These are phyloP conservation scores for Astropecten irregularis DNA, from an alignment of 53 echinoderm and acorn worm species.

Conservation along the genomic window DNA sequence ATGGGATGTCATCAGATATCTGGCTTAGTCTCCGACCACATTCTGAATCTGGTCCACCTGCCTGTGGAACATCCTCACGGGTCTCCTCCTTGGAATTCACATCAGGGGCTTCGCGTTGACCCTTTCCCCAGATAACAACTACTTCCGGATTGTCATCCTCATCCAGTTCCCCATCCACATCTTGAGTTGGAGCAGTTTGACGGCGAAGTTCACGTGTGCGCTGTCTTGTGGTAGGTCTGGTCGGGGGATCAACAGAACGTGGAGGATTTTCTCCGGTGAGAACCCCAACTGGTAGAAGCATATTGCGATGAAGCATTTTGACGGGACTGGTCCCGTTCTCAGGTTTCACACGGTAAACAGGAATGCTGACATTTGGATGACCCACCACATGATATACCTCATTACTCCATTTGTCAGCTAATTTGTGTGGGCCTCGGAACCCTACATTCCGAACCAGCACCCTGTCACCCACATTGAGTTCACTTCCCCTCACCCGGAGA, in stretches of 20 bases:
- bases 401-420: constrained; percentile 22
- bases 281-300: constrained; percentile 17
- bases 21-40: too few species aligned
- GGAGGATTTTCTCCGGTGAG: not conserved
- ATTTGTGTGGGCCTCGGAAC: constrained; percentile 21
- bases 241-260: not conserved
- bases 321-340: constrained; percentile 3
- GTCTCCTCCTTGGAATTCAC: too few species aligned
- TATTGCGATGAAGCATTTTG: constrained; percentile 28
- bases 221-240: not conserved
- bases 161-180: too few species aligned
- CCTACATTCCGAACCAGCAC: constrained; percentile 36
- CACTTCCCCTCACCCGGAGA: constrained; percentile 7
- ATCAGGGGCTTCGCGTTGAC: too few species aligned
- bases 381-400: not conserved
- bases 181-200: too few species aligned
- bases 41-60: too few species aligned
- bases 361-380: constrained; percentile 1
- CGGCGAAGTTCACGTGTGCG: too few species aligned
- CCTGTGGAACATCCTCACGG: too few species aligned
- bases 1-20: too few species aligned
- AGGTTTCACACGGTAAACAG: constrained; percentile 33
- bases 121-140: too few species aligned
- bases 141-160: too few species aligned
- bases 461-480: constrained; percentile 9